Evolutionary conservation across 2,888 invertebrate species (phyloP).

Genomic region (Lysandra bellargus): DNA sequence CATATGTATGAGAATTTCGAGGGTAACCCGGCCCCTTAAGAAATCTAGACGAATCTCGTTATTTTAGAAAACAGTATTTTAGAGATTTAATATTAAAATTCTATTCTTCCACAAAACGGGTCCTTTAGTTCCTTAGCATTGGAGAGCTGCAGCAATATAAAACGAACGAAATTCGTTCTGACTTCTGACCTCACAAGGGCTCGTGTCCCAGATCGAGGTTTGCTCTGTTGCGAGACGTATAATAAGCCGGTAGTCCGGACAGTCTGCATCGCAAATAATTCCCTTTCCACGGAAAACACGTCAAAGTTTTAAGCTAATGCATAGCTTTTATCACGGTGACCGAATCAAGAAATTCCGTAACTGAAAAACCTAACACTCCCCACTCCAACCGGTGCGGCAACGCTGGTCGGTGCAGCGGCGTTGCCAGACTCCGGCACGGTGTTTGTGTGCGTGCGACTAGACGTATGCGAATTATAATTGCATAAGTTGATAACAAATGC

Average conservation of each 20-base stretch:
- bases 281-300: neutral
- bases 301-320: neutral
- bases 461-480: no score
- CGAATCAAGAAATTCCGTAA: no score
- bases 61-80: neutral
- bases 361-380: no score
- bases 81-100: neutral
- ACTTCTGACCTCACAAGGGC: conserved; percentile 49
- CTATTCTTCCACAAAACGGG: conserved; percentile 25
- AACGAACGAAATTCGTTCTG: conserved; percentile 53
- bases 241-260: neutral
- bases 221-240: conserved; percentile 34
- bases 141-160: conserved; percentile 45
- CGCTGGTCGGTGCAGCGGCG: no score
- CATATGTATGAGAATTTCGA: no score
- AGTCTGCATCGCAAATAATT: neutral
- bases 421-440: no score
- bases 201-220: conserved; percentile 40
- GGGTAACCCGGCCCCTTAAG: no score
- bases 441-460: no score
- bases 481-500: no score
- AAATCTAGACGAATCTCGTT: neutral
- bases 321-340: no score
- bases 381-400: no score
- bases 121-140: conserved; percentile 48